These are phyloP conservation scores for Telenomus remus DNA, from an alignment of 1,140 invertebrate genomes.

Conservation along the genomic window DNA sequence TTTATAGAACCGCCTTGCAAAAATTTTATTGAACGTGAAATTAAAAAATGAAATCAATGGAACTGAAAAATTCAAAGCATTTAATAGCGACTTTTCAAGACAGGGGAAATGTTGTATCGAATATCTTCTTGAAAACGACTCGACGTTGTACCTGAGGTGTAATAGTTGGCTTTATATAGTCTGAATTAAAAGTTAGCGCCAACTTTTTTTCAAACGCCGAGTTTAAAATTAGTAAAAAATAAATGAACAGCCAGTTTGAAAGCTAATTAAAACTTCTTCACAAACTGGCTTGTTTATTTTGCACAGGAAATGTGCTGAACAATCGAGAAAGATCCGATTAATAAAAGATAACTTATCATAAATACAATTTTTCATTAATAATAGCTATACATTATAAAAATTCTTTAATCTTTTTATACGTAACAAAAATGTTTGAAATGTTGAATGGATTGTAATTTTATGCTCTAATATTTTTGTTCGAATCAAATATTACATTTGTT, in stretches of 20 bases:
- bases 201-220: conserved; percentile 31
- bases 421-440: no score
- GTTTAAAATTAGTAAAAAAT: conserved; percentile 44
- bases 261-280: conserved; percentile 46
- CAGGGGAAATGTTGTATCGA: not conserved
- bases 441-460: no score
- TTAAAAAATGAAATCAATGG: no score
- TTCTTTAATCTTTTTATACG: no score
- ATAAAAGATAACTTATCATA: not conserved
- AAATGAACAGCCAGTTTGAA: conserved; percentile 38
- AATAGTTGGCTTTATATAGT: conserved; percentile 23
- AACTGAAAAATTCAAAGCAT: no score
- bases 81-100: no score
- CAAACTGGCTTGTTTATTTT: conserved; percentile 20
- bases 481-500: no score
- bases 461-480: no score
- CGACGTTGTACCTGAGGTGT: conserved; percentile 18
- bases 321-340: conserved; percentile 4
- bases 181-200: conserved; percentile 41
- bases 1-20: no score
- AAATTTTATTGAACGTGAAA: no score
- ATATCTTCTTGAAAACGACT: conserved; percentile 20
- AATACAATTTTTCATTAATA: no score
- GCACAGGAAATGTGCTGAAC: conserved; percentile 29
- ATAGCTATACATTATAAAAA: no score